Evolutionary conservation across 2,797 vertebrate species (phyloP).

Genomic region (Intellagama lesueurii): DNA sequence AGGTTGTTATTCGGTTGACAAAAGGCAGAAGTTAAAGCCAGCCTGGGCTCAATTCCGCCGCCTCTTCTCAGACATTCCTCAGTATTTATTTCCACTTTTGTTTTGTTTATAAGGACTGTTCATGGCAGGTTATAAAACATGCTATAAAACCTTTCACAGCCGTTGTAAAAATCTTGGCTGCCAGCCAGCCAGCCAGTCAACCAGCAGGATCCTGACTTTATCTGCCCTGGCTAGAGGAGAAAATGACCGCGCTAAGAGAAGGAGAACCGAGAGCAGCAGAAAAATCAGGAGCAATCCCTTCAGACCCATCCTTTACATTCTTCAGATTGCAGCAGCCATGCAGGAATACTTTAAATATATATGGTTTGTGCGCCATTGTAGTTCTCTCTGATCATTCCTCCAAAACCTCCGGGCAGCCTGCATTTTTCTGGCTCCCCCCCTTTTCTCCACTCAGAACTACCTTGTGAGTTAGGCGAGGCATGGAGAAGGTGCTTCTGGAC

Average conservation of each 20-base stretch:
- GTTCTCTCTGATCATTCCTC: not conserved
- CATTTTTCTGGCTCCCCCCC: no score
- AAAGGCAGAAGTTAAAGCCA: slow-evolving; percentile 40
- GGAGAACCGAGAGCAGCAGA: no score
- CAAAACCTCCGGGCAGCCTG: not conserved
- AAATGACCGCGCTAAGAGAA: not conserved
- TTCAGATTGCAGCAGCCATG: not conserved
- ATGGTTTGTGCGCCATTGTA: not conserved
- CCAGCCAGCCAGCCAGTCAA: slow-evolving; percentile 2
- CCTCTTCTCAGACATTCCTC: slow-evolving; percentile 18
- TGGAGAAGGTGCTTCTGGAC: not conserved
- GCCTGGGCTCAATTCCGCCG: not conserved
- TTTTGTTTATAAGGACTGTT: slow-evolving; percentile 45
- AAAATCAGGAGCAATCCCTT: no score
- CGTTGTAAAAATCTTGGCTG: slow-evolving; percentile 32
- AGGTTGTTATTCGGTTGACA: slow-evolving; percentile 34
- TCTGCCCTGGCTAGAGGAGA: not conserved
- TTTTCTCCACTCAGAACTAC: not conserved
- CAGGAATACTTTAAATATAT: not conserved
- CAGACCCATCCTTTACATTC: not conserved
- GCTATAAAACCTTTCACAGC: slow-evolving; percentile 41
- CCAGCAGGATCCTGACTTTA: not conserved
- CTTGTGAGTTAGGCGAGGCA: not conserved
- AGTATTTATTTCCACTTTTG: slow-evolving; percentile 47
- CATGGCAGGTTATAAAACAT: slow-evolving; percentile 42